phyloP scores from a whole-genome alignment of 64 coral and sea anemone species.

The Actinia tenebrosa region DNA sequence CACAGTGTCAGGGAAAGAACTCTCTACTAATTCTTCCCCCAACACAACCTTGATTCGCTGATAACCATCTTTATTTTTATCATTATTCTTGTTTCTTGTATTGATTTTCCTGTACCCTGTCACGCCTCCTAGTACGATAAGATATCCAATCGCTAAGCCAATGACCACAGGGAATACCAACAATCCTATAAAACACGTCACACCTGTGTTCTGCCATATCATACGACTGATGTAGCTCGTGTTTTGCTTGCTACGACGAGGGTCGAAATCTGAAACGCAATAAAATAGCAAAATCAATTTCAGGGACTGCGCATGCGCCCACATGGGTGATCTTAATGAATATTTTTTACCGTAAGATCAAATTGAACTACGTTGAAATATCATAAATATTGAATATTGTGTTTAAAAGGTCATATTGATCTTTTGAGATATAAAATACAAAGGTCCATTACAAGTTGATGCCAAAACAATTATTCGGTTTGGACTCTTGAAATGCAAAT shows the following conservation, averaged over 20 bases:
- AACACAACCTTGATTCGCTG: constrained; percentile 64
- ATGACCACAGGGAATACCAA: constrained; percentile 76
- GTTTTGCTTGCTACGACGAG: constrained; percentile 61
- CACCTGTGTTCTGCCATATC: constrained; percentile 80
- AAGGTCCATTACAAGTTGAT: background rate
- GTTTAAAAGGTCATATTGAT: background rate
- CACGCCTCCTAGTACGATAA: constrained; percentile 60
- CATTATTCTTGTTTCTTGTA: constrained; percentile 32
- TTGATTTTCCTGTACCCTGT: constrained; percentile 66
- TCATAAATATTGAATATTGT: no score
- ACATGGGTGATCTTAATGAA: background rate
- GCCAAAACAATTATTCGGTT: background rate
- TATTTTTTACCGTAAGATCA: background rate
- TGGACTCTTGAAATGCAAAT: background rate
- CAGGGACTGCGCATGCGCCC: background rate
- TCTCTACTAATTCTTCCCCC: constrained; percentile 75
- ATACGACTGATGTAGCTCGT: constrained; percentile 66
- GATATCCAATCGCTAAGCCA: constrained; percentile 72
- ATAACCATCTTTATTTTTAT: constrained; percentile 39
- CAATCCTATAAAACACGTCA: constrained; percentile 63
- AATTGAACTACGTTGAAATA: no score
- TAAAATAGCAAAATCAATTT: background rate
- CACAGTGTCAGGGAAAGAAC: constrained; percentile 76
- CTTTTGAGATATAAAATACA: background rate
- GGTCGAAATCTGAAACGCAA: constrained; percentile 80